phyloP scores from a whole-genome alignment of 1,140 invertebrate species.

The Patella vulgata region DNA sequence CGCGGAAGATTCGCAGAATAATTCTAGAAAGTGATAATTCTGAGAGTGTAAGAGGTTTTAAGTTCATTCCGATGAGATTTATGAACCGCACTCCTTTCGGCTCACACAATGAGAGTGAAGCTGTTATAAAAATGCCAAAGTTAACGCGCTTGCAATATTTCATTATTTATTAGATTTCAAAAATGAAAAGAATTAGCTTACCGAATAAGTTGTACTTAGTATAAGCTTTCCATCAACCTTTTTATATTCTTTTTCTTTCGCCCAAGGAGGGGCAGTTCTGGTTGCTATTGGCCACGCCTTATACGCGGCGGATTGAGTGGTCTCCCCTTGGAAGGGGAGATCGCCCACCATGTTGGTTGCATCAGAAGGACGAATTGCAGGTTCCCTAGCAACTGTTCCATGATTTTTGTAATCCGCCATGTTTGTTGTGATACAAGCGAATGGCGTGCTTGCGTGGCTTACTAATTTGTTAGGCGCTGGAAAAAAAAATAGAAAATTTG shows the following conservation, averaged over 20 bases:
- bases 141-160: too few species aligned
- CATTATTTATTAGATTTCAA: neutral
- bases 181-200: neutral
- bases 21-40: too few species aligned
- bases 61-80: too few species aligned
- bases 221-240: neutral
- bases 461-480: too few species aligned
- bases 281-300: neutral
- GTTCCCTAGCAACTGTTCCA: neutral
- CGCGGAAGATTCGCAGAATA: too few species aligned
- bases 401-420: slow-evolving; percentile 1
- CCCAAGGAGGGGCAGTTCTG: neutral
- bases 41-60: too few species aligned
- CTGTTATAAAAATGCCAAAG: too few species aligned
- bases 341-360: neutral
- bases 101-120: too few species aligned
- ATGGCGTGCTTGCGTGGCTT: neutral
- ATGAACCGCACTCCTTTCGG: too few species aligned
- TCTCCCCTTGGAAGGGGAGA: neutral
- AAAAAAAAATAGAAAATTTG: too few species aligned
- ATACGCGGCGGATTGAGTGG: neutral
- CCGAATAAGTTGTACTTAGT: neutral
- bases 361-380: neutral
- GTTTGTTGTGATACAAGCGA: neutral
- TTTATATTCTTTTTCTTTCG: neutral